Evolutionary conservation across 2,113 vertebrate genomes (phyloP), one percentile per base, ranked within the genome.

Genomic region (Vulpes vulpes): DNA sequence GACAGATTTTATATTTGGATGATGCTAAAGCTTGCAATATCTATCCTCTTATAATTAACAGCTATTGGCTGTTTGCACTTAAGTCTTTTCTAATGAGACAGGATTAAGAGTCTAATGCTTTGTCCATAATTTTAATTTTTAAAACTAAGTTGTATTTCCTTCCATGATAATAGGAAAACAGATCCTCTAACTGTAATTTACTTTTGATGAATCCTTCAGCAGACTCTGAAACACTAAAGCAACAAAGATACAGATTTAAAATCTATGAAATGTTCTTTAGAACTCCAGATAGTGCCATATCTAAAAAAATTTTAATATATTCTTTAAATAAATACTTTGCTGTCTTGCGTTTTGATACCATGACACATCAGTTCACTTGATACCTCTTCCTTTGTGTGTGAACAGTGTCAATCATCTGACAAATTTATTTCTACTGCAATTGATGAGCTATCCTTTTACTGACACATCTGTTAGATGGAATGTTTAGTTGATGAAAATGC

Each of bases 61-160:
- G 6, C 0, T 32, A 49, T 64, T 69, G 19, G 3, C 5, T 81
- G 3, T 76, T 81, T 92, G 22, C 30, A 96, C 51, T 25, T 89
- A 64, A 20, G 11, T 76, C 38, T 57, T 89, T 59, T 30, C 49
- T 94, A 76, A 78, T 82, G 19, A 78, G 22, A 51, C 73, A 87
- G 20, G 27, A 81, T 65, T 67, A 53, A 74, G 19, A 67, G 43
- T 80, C 57, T 65, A 17, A 17, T 53, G 43, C 8, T 78, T 82
- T 86, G 12, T 64, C 15, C 2, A 20, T 59, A 65, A 57, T 90
- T 96, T 83, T 78, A 71, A 53, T 94, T 94, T 92, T 96, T 38
- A 89, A 89, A 89, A 86, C 4, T 76, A 57, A 89, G 87, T 90
- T 82, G 3, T 90, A 78, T 78, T 93, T 93, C 43, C 23, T 84